A percentile compares a stretch with the other conserved stretches of the same genome.
phyloP scores from a whole-genome alignment of 2,797 vertebrate species.

The Eleutherodactylus coqui region DNA sequence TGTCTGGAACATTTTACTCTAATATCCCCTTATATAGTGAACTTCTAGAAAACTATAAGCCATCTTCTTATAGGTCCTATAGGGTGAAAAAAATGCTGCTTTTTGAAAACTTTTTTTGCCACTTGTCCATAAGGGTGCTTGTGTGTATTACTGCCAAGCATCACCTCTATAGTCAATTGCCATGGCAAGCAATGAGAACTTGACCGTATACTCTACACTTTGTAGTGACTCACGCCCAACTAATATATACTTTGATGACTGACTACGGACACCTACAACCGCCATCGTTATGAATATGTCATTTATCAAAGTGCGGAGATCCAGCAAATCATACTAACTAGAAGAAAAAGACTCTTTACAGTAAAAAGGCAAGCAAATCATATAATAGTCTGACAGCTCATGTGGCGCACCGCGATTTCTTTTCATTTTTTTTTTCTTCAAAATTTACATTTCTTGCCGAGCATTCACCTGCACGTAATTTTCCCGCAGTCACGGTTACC shows the following conservation, averaged over 20 bases:
- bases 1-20: too few relatives aligned
- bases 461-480: constrained; percentile 30
- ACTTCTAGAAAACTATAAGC: too few relatives aligned
- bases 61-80: too few relatives aligned
- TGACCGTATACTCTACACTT: too few relatives aligned
- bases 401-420: neutral
- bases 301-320: neutral
- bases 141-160: too few relatives aligned
- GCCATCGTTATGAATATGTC: too few relatives aligned
- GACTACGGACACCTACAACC: neutral
- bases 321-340: neutral
- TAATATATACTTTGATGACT: neutral
- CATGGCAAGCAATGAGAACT: neutral
- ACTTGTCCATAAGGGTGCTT: too few relatives aligned
- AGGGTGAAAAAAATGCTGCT: too few relatives aligned
- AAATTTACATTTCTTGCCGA: constrained; percentile 44
- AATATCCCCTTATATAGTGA: too few relatives aligned
- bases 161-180: neutral
- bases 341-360: constrained; percentile 3
- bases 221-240: neutral
- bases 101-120: too few relatives aligned
- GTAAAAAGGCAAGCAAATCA: neutral
- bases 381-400: constrained; percentile 1
- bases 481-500: constrained; percentile 25
- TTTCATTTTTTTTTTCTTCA: constrained; percentile 1